phyloP scores from a whole-genome alignment of 2,888 invertebrate genomes.

The Acronicta psi region DNA sequence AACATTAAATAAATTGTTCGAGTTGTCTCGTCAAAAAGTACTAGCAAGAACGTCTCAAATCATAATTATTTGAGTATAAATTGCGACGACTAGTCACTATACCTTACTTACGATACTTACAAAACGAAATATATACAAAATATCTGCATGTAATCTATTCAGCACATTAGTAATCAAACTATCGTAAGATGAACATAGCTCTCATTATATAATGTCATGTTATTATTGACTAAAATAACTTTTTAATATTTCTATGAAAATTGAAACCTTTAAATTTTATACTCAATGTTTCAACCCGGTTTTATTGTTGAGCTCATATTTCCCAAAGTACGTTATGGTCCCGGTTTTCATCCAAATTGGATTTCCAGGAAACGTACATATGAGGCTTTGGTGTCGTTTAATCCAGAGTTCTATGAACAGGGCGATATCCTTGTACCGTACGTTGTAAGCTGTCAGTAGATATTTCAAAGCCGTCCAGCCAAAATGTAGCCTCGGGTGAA shows the following conservation, averaged over 20 bases:
- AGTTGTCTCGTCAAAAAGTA: conserved; percentile 43
- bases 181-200: conserved; percentile 6
- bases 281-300: no score
- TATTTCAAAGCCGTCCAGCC: conserved; percentile 4
- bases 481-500: conserved; percentile 4
- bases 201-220: neutral
- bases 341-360: no score
- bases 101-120: conserved; percentile 58
- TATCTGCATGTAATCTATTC: conserved; percentile 64
- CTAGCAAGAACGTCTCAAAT: conserved; percentile 40
- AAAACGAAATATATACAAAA: conserved; percentile 65
- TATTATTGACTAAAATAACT: neutral
- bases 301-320: no score
- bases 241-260: no score
- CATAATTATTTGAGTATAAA: conserved; percentile 57
- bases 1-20: conserved; percentile 49
- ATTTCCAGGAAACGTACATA: neutral
- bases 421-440: neutral
- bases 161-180: conserved; percentile 50
- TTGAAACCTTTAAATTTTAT: no score
- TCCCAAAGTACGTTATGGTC: no score
- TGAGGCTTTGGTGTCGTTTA: conserved; percentile 1
- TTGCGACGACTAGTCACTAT: conserved; percentile 81
- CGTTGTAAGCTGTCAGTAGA: neutral
- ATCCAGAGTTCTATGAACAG: neutral